Evolutionary conservation across 2,113 vertebrate genomes (phyloP).

Genomic region (Corvus hawaiiensis): DNA sequence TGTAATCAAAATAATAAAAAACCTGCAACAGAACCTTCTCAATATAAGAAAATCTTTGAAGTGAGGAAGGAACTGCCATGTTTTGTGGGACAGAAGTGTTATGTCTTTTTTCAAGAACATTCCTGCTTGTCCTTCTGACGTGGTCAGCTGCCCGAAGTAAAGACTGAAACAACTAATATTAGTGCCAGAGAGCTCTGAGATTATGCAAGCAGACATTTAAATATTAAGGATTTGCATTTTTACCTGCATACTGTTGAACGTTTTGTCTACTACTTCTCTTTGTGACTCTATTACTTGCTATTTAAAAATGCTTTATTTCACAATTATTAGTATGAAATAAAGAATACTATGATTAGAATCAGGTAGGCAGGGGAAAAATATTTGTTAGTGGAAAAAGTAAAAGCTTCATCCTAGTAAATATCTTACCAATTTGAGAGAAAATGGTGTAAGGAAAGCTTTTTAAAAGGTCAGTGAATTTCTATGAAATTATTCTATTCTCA

Average conservation of each 20-base stretch:
- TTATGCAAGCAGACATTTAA: neutral
- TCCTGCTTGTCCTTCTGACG: neutral
- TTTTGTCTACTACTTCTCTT: neutral
- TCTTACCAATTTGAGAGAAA: slow-evolving; percentile 20
- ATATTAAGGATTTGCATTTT: neutral
- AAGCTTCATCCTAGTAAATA: slow-evolving; percentile 19
- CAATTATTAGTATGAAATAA: neutral
- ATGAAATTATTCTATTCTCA: neutral
- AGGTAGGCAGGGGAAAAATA: neutral
- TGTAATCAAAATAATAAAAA: neutral
- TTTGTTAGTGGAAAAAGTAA: slow-evolving; percentile 9
- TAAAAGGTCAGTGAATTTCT: slow-evolving; percentile 45
- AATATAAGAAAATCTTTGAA: neutral
- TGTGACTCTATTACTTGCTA: neutral
- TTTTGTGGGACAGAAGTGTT: neutral
- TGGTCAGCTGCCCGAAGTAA: neutral
- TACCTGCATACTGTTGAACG: neutral
- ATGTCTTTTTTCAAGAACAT: neutral
- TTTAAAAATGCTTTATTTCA: neutral
- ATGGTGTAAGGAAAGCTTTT: neutral
- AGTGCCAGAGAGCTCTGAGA: neutral
- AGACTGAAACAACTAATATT: neutral
- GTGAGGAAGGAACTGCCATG: neutral
- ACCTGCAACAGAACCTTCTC: neutral
- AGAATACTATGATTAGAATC: neutral